Evolutionary conservation across 1,140 invertebrate genomes (phyloP).

Genomic region (Drosophila tsacasi): DNA sequence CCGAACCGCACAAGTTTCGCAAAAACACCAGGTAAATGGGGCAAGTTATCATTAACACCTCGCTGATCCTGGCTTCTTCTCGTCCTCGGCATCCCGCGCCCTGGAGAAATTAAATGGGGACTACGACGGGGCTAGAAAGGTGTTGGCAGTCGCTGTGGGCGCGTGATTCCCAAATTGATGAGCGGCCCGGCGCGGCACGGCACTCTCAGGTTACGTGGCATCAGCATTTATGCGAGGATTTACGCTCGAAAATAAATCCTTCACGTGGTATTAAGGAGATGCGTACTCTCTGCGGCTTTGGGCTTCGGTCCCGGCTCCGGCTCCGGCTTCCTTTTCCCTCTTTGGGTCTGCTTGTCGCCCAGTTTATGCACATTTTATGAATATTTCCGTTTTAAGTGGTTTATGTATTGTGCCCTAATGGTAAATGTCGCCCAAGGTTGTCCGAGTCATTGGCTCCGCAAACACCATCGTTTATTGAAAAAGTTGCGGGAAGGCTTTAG

Average conservation of each 20-base stretch:
- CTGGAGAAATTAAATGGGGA: slow-evolving; percentile 38
- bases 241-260: slow-evolving; percentile 68
- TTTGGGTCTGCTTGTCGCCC: slow-evolving; percentile 24
- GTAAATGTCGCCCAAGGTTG: slow-evolving; percentile 24
- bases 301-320: neutral
- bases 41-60: slow-evolving; percentile 69
- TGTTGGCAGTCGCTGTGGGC: slow-evolving; percentile 48
- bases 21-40: slow-evolving; percentile 44
- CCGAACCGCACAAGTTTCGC: slow-evolving; percentile 15
- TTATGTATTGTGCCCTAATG: slow-evolving; percentile 35
- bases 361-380: slow-evolving; percentile 42
- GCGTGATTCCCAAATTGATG: slow-evolving; percentile 58
- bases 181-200: slow-evolving; percentile 11
- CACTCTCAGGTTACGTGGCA: slow-evolving; percentile 52
- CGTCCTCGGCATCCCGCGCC: slow-evolving; percentile 11
- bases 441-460: slow-evolving; percentile 23
- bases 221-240: slow-evolving; percentile 66
- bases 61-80: slow-evolving; percentile 46
- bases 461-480: slow-evolving; percentile 54
- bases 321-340: neutral
- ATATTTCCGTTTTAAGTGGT: slow-evolving; percentile 29
- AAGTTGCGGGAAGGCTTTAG: slow-evolving; percentile 21
- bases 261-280: slow-evolving; percentile 38
- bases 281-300: slow-evolving; percentile 33
- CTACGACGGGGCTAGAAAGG: slow-evolving; percentile 33